Conservation (phyloP, 2,113 vertebrate species). For the Semicossyphus pulcher region DNA sequence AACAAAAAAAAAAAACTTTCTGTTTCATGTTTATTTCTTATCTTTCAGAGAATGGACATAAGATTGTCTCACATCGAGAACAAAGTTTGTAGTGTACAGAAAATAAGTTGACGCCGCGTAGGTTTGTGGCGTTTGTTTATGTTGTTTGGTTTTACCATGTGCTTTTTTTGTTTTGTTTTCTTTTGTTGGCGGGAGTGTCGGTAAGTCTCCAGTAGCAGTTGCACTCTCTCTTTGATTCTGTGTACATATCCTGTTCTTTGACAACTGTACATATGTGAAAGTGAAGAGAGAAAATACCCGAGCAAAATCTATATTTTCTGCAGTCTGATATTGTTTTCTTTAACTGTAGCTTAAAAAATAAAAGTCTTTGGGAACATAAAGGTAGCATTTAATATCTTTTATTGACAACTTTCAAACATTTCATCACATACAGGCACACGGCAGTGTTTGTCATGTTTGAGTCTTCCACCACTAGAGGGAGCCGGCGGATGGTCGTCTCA, state of each 20-base stretch:
- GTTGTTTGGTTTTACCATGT: constrained; percentile 72
- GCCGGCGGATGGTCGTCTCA: constrained; percentile 21
- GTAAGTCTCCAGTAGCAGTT: constrained; percentile 77
- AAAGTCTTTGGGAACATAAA: constrained; percentile 80
- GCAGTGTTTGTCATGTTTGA: constrained; percentile 61
- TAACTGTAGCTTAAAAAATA: constrained; percentile 86
- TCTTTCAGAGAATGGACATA: constrained; percentile 66
- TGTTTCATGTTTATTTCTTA: constrained; percentile 66
- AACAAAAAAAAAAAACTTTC: no score
- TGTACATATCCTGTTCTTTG: constrained; percentile 85
- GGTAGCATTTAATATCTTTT: not conserved
- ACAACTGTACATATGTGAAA: constrained; percentile 87
- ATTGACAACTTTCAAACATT: not conserved
- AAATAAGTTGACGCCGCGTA: constrained; percentile 69
- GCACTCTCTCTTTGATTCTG: constrained; percentile 72
- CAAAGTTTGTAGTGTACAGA: constrained; percentile 78
- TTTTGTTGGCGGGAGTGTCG: constrained; percentile 65
- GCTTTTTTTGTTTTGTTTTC: constrained; percentile 52
- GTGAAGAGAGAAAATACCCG: constrained; percentile 83
- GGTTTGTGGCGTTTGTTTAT: constrained; percentile 67
- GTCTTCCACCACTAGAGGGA: constrained; percentile 71
- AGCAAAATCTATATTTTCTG: constrained; percentile 89
- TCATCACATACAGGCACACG: constrained; percentile 59
- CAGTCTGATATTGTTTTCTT: constrained; percentile 86
- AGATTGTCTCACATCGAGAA: constrained; percentile 70